phyloP scores from a whole-genome alignment of 1,140 invertebrate species.

The Mizuhopecten yessoensis region DNA sequence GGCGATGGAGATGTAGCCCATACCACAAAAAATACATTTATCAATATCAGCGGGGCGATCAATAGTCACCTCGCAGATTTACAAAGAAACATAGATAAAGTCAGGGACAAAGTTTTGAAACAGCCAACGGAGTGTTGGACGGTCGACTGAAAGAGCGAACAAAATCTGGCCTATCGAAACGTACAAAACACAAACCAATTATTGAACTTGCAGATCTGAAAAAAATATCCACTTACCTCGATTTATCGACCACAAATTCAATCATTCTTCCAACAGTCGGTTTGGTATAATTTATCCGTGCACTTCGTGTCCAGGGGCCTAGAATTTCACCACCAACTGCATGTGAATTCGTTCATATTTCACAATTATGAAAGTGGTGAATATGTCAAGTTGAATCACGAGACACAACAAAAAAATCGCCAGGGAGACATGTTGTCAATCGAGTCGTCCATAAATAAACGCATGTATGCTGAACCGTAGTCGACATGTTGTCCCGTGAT shows the following conservation, averaged over 20 bases:
- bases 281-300: conserved; percentile 46
- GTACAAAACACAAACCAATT: conserved; percentile 16
- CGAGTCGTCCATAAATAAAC: too few species aligned
- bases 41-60: conserved; percentile 23
- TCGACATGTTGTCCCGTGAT: conserved; percentile 6
- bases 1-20: neutral
- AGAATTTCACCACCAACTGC: conserved; percentile 15
- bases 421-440: too few species aligned
- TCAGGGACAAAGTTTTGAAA: too few species aligned
- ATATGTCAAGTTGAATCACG: too few species aligned
- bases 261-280: conserved; percentile 17
- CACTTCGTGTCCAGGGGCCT: conserved; percentile 37
- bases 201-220: conserved; percentile 32
- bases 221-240: conserved; percentile 48
- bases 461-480: conserved; percentile 47
- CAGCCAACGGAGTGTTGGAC: too few species aligned
- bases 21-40: conserved; percentile 45
- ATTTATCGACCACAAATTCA: neutral
- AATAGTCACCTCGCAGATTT: conserved; percentile 42
- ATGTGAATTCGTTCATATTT: conserved; percentile 42
- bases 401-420: too few species aligned
- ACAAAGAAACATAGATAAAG: conserved; percentile 43
- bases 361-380: conserved; percentile 24
- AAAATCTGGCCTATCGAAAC: neutral
- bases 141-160: neutral